Percentiles rank a stretch among this genome's conserved stretches.
phyloP scores from a whole-genome alignment of 2,113 vertebrate genomes.

The Tauraco erythrolophus region DNA sequence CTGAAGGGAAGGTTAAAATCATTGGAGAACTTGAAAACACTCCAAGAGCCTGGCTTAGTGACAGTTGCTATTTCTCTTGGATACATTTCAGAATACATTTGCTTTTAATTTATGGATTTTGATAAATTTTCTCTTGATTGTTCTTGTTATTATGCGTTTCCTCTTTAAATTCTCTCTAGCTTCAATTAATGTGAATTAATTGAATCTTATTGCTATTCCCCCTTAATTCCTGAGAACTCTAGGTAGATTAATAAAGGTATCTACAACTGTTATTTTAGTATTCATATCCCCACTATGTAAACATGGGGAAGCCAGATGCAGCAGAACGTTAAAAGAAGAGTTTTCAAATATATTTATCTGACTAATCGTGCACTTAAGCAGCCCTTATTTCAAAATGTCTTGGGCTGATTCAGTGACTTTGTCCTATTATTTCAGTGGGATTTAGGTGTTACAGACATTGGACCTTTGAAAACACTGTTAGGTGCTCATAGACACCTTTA shows the following conservation, averaged over 20 bases:
- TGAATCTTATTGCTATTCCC: not conserved
- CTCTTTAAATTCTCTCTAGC: not conserved
- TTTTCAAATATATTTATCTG: not conserved
- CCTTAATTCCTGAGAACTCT: not conserved
- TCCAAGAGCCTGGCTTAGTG: not conserved
- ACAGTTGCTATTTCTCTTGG: slow-evolving; percentile 25
- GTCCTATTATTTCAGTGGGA: not conserved
- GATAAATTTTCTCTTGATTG: not conserved
- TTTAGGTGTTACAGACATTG: not conserved
- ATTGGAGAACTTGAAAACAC: not conserved
- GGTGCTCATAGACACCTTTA: not conserved
- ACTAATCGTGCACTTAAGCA: not conserved
- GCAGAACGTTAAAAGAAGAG: not conserved
- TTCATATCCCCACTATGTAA: not conserved
- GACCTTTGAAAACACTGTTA: not conserved
- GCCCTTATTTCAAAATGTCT: not conserved
- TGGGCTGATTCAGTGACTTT: not conserved
- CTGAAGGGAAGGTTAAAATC: not conserved
- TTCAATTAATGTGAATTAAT: not conserved
- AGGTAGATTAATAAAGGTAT: not conserved
- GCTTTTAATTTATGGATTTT: slow-evolving; percentile 26
- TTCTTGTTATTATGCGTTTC: not conserved
- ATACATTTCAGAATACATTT: not conserved
- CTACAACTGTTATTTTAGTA: not conserved
- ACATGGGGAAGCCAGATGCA: not conserved